Evolutionary conservation across 1,140 invertebrate species (phyloP).

Genomic region (Mylabris phalerata): DNA sequence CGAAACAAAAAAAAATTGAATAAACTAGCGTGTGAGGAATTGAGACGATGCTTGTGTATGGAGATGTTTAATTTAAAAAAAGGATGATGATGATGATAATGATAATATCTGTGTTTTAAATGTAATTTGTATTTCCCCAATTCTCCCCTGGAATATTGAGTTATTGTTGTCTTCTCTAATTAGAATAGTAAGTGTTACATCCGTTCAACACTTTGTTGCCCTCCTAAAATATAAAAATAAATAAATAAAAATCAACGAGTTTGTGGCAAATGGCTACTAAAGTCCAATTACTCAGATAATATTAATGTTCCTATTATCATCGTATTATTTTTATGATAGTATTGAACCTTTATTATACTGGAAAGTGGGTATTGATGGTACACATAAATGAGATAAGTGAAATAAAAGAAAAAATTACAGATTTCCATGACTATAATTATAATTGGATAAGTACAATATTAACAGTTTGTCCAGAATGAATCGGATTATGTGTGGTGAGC

Average conservation of each 20-base stretch:
- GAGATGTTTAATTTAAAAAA: slow-evolving; percentile 5
- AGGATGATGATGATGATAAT: neutral
- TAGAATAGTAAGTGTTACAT: slow-evolving; percentile 35
- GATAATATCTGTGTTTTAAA: slow-evolving; percentile 17
- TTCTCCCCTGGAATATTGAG: neutral
- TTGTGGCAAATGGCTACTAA: slow-evolving; percentile 24
- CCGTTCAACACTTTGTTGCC: slow-evolving; percentile 34
- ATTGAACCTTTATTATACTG: slow-evolving; percentile 16
- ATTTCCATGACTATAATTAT: slow-evolving; percentile 13
- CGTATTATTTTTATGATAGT: slow-evolving; percentile 17
- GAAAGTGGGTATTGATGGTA: slow-evolving; percentile 8
- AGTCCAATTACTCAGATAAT: slow-evolving; percentile 26
- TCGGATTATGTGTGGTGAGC: slow-evolving; percentile 6
- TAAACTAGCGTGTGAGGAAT: slow-evolving; percentile 13
- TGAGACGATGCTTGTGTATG: slow-evolving; percentile 13
- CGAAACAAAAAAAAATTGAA: no score
- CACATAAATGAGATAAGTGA: no score
- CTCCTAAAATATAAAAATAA: slow-evolving; percentile 14
- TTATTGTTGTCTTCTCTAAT: slow-evolving; percentile 18
- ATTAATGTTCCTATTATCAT: slow-evolving; percentile 24
- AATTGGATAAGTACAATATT: slow-evolving; percentile 14
- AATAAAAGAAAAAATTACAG: neutral
- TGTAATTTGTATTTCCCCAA: slow-evolving; percentile 9
- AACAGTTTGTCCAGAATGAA: slow-evolving; percentile 9
- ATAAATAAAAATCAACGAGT: slow-evolving; percentile 32